Percentiles rank a stretch among this genome's conserved stretches.
phyloP scores from a whole-genome alignment of 2,888 invertebrate species.

The Galerucella calmariensis region DNA sequence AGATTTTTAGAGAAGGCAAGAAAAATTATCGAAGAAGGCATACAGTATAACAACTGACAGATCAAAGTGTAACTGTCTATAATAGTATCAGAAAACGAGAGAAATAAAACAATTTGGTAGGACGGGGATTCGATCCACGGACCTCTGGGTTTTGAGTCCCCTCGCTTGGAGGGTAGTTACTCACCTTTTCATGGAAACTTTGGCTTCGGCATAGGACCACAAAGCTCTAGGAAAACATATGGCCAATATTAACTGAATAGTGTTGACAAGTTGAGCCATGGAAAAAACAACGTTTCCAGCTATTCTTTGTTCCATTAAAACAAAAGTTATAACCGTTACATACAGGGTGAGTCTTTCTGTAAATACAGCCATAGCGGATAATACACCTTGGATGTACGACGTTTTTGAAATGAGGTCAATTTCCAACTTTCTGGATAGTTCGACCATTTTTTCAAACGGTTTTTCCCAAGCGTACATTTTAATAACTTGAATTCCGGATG shows the following conservation, averaged over 20 bases:
- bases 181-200: slow-evolving; percentile 53
- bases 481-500: slow-evolving; percentile 78
- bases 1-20: too few species aligned
- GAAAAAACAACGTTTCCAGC: slow-evolving; percentile 78
- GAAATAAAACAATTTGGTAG: too few species aligned
- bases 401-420: slow-evolving; percentile 74
- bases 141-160: too few species aligned
- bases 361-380: slow-evolving; percentile 76
- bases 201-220: slow-evolving; percentile 54
- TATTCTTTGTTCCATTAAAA: slow-evolving; percentile 72
- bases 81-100: too few species aligned
- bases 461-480: slow-evolving; percentile 86
- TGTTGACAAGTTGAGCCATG: slow-evolving; percentile 81
- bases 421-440: slow-evolving; percentile 73
- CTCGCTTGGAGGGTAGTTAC: background rate
- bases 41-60: too few species aligned
- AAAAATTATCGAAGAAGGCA: too few species aligned
- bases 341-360: slow-evolving; percentile 87
- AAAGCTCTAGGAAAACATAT: slow-evolving; percentile 55
- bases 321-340: slow-evolving; percentile 82
- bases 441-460: slow-evolving; percentile 74
- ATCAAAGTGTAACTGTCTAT: too few species aligned
- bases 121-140: too few species aligned
- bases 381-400: slow-evolving; percentile 75
- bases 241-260: slow-evolving; percentile 67